Base-by-base conservation (phyloP, 64 coral and sea anemone species). In the Actinia equina region DNA sequence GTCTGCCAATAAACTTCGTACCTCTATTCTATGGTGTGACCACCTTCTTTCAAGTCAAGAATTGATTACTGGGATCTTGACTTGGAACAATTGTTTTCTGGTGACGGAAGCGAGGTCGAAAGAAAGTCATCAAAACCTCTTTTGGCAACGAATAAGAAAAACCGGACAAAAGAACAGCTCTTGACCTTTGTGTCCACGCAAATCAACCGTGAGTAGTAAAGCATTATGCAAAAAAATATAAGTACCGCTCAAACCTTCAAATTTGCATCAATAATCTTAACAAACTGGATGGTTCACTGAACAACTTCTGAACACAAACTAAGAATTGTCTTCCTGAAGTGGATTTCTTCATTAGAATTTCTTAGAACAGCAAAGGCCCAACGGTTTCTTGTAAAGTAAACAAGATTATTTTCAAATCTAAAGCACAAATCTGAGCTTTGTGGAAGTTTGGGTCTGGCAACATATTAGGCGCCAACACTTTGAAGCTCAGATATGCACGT, bases 101-200 rank as follows among this genome's bases (percentile, higher is more conserved):
- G 59, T 60, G 13, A 60, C 59, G 17, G 5, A 60, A 16, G 59
- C 15, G 18, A 19, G 16, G 16, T 60, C 17, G 15, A 60, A 15
- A 17, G 30, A 15, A 3, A 60, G 14, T 60, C 58, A 17, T 15
- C 58, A 60, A 60, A 4, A 60, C 58, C 58, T 15, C 58, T 60
- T 15, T 19, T 60, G 58, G 58, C 18, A 60, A 17, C 14, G 58
- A 65, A 7, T n/a, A 65, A n/a, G 19, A 65, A 65, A 20, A 20
- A n/a, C 18, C 9, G 3, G 7, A 65, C 62, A 65, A 65, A 65
- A 65, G 62, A 65, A 65, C 62, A 23, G 22, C 18, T 65, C 62
- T 65, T 65, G 62, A 65, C 62, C 62, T 65, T 65, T 65, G 62
- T 65, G n/a, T 65, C 62, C 62, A 65, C n/a, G 15, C 62, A 65